Base-by-base conservation (phyloP, 2,113 vertebrate species). In the Cricetomys ansorgei region DNA sequence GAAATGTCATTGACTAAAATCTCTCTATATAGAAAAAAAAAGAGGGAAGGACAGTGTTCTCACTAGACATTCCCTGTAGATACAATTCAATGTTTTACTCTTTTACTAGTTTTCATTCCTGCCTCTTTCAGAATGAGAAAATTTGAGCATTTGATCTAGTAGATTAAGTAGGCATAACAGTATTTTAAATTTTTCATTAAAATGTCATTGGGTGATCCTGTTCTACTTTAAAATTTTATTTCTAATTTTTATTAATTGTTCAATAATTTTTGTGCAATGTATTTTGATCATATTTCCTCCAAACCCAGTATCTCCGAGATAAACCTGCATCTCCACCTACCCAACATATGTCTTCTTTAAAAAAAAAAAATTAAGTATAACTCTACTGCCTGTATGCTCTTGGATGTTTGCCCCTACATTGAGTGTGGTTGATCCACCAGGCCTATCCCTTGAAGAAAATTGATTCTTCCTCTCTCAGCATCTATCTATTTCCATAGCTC, bases 191-290 rank as follows among this genome's bases (percentile, higher is more conserved):
- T n/a, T n/a, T n/a, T n/a, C n/a, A n/a, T n/a, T n/a, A n/a, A n/a
- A n/a, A n/a, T n/a, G n/a, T n/a, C n/a, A n/a, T n/a, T 37, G 16
- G 0, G 5, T 19, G 6, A 69, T 69, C n/a, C 15, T 17, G 6
- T 69, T 69, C 67, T 19, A n/a, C 7, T 79, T 53, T 55, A 55
- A 53, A 6, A 25, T 23, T 57, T n/a, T 17, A n/a, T 55, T 55
- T 80, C 5, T 55, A 80, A 55, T n/a, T 55, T 53, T 79, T 37
- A 79, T 80, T 57, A 25, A 4, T 69, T 37, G 3, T 67, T 69
- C n/a, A 16, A 69, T 15, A 37, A 69, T 69, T 69, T 69, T 37
- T 69, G 16, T 69, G 16, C 34, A 69, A n/a, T n/a, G 34, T 19
- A n/a, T 69, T 69, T 69, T 37, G 34, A 7, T 69, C 34, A 69